Evolutionary conservation across 2,113 vertebrate species (phyloP).

Genomic region (Brachyistius frenatus): DNA sequence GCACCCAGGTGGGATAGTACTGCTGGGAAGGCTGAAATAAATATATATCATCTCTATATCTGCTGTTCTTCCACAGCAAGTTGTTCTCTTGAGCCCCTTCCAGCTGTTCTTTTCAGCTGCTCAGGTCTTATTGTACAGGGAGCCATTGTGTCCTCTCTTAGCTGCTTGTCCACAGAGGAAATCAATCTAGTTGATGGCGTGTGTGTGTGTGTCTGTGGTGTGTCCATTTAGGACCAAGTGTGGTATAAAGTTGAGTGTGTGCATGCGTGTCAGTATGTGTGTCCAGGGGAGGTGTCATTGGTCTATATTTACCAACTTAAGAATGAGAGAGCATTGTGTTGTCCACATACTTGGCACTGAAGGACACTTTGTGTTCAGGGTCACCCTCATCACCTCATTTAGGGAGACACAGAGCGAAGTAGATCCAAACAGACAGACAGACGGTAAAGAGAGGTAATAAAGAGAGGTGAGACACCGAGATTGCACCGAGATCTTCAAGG

Average conservation of each 20-base stretch:
- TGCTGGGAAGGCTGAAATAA: conserved; percentile 10
- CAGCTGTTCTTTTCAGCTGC: conserved; percentile 63
- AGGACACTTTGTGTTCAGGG: conserved; percentile 73
- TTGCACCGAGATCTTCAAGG: conserved; percentile 39
- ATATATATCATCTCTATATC: conserved; percentile 40
- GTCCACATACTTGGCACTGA: conserved; percentile 73
- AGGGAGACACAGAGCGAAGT: conserved; percentile 10
- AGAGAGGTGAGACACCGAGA: conserved; percentile 49
- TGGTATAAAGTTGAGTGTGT: conserved; percentile 13
- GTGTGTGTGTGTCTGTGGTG: conserved; percentile 19
- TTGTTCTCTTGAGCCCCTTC: conserved; percentile 39
- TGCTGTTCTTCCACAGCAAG: conserved; percentile 4
- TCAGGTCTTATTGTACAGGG: conserved; percentile 38
- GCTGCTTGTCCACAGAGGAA: conserved; percentile 47
- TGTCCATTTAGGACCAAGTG: conserved; percentile 8
- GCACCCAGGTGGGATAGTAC: conserved; percentile 9
- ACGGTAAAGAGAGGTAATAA: conserved; percentile 31
- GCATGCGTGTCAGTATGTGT: neutral
- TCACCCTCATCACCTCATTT: conserved; percentile 61
- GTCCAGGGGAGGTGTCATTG: conserved; percentile 56
- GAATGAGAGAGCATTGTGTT: conserved; percentile 76
- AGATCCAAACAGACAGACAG: conserved; percentile 33
- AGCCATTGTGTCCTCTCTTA: conserved; percentile 51
- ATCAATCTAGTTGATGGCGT: conserved; percentile 57
- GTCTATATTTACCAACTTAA: conserved; percentile 85